Evolutionary conservation across 2,888 invertebrate species (phyloP), one percentile per base, ranked within the genome.

Genomic region (Girardia tigrina): DNA sequence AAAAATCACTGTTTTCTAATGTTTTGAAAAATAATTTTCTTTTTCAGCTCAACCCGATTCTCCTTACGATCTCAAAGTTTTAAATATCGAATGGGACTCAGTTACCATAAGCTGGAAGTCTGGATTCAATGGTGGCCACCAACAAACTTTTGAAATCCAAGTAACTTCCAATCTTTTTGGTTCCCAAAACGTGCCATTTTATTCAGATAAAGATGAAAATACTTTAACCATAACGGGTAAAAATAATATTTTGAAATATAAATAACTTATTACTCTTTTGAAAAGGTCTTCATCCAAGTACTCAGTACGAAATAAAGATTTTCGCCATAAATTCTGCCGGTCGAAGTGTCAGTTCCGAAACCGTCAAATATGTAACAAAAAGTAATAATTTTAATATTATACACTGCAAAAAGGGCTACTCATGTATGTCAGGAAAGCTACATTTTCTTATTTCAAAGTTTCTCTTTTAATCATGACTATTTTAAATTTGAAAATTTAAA

Each of bases 261-360:
- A 12, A 20, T 56, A 56, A 6, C 23, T 56, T 20, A 8, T 56
- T 36, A 12, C 16, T 36, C 36, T 36, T 36, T 36, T 36, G 8
- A 16, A 36, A 36, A 56, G 56, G 56, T 56, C 56, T 56, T n/a
- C 23, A 20, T 56, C 56, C 56, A n/a, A 56, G 56, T 56, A 56
- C 56, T 6, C 56, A n/a, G 4, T 56, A 56, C n/a, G 56, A 56
- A 56, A 56, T 56, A 12, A 56, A 56, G n/a, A 56, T 56, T 56
- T 56, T 20, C 56, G 56, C 56, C 56, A 2, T 56, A 4, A 56
- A 56, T 23, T 8, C 4, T 20, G 23, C 23, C 56, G 56, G 56
- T 2, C 4, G 56, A 56, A 56, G 56, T 56, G 4, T 16, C 20
- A 56, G 23, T 56, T 56, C 56, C 4, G 56, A 56, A 4, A 56